Percentiles rank a stretch among this genome's conserved stretches.
Evolutionary conservation across 2,888 invertebrate genomes (phyloP).

Genomic region (Axea sp.): DNA sequence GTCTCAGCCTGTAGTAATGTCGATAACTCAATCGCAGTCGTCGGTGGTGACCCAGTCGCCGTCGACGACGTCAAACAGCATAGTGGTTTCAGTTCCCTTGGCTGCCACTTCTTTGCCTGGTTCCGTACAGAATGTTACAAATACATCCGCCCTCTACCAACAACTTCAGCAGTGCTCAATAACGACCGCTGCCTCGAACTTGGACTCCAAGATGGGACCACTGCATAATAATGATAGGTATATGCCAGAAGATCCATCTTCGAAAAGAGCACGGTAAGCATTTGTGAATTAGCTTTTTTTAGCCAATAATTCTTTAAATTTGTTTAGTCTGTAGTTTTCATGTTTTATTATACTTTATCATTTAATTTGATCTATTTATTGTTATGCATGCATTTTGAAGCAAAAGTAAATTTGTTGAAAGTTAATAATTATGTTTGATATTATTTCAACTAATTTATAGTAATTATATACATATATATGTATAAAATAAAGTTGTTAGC

Average conservation of each 20-base stretch:
- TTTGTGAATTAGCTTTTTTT: too few relatives aligned
- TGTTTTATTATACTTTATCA: too few relatives aligned
- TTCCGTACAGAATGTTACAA: slow-evolving; percentile 72
- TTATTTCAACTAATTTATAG: too few relatives aligned
- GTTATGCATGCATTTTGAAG: too few relatives aligned
- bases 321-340: too few relatives aligned
- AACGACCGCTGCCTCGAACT: slow-evolving; percentile 66
- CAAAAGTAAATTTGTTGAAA: too few relatives aligned
- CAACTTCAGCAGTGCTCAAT: slow-evolving; percentile 75
- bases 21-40: slow-evolving; percentile 72
- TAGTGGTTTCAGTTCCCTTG: slow-evolving; percentile 84
- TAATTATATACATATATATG: too few relatives aligned
- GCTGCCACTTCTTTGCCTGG: slow-evolving; percentile 79
- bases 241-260: slow-evolving; percentile 73
- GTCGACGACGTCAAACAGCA: slow-evolving; percentile 78
- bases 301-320: too few relatives aligned
- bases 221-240: slow-evolving; percentile 79
- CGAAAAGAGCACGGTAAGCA: slow-evolving; percentile 82
- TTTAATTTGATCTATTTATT: too few relatives aligned
- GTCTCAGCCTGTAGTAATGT: slow-evolving; percentile 77
- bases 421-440: too few relatives aligned
- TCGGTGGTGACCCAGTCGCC: slow-evolving; percentile 71
- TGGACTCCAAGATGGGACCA: slow-evolving; percentile 69
- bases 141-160: slow-evolving; percentile 76
- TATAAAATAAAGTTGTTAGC: too few relatives aligned